Percentiles rank a stretch among this genome's conserved stretches.
Conservation (phyloP, 2,888 invertebrate species). For the Aleiodes alternator region DNA sequence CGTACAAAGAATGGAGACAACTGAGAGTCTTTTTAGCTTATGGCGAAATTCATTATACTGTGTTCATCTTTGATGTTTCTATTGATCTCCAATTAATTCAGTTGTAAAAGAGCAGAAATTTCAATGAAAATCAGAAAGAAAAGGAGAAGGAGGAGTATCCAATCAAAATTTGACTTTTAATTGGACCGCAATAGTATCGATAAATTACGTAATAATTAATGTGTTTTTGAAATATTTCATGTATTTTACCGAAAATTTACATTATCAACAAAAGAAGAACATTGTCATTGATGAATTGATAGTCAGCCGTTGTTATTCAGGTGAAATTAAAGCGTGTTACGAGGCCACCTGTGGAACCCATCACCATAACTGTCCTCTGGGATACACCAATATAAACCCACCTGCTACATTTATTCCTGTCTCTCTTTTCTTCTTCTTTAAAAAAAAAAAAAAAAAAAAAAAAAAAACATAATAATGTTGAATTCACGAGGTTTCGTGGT, state of each 20-base stretch:
- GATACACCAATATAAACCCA: constrained; percentile 25
- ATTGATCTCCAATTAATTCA: too few species aligned
- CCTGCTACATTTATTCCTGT: constrained; percentile 10
- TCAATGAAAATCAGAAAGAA: too few species aligned
- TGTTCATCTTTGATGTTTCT: too few species aligned
- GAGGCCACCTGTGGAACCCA: constrained; percentile 31
- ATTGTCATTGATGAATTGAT: constrained; percentile 7
- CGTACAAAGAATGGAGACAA: constrained; percentile 55
- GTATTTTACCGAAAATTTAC: background rate
- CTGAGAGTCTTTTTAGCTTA: constrained; percentile 13
- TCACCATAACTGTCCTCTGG: constrained; percentile 27
- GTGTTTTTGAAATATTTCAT: too few species aligned
- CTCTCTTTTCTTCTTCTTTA: background rate
- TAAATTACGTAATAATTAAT: background rate
- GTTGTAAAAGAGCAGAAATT: too few species aligned
- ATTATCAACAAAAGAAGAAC: background rate
- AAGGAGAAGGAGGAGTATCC: too few species aligned
- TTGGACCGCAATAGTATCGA: background rate
- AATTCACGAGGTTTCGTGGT: background rate
- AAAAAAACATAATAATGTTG: too few species aligned
- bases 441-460: too few species aligned
- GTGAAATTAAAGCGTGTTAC: constrained; percentile 28
- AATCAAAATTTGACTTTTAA: too few species aligned
- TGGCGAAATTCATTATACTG: constrained; percentile 8
- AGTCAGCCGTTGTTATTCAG: background rate